These are phyloP conservation scores for Autographa gamma DNA, from an alignment of 2,888 invertebrate genomes.

Conservation along the genomic window DNA sequence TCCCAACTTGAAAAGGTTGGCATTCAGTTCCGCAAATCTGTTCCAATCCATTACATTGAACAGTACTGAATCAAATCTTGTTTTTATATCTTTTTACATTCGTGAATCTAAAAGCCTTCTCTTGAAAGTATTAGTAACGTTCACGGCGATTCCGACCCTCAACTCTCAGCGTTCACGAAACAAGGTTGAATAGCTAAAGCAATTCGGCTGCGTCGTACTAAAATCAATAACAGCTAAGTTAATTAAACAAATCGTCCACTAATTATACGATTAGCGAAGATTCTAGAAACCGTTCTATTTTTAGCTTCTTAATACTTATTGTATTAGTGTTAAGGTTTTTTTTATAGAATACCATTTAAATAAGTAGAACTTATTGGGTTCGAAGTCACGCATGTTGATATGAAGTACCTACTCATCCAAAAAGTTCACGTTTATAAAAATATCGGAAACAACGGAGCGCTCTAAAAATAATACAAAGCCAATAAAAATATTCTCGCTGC, in stretches of 20 bases:
- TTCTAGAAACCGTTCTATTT: neutral
- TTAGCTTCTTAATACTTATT: neutral
- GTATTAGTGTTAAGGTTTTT: neutral
- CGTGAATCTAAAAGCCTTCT: conserved; percentile 38
- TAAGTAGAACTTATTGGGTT: neutral
- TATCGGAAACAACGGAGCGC: conserved; percentile 37
- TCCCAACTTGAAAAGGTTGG: neutral
- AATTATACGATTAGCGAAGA: conserved; percentile 20
- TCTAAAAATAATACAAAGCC: conserved; percentile 39
- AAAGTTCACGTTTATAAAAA: conserved; percentile 15
- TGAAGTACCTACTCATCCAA: neutral
- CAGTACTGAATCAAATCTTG: neutral
- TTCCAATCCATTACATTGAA: neutral
- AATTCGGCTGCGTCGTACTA: conserved; percentile 43
- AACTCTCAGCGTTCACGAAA: conserved; percentile 36
- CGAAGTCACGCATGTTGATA: neutral
- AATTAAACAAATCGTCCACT: conserved; percentile 42
- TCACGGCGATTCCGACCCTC: conserved; percentile 45
- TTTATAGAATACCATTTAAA: neutral
- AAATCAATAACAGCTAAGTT: conserved; percentile 56
- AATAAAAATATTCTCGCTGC: conserved; percentile 33
- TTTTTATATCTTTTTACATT: conserved; percentile 13
- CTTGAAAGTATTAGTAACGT: conserved; percentile 38
- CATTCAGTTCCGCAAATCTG: neutral
- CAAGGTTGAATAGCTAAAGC: conserved; percentile 52